A percentile compares a stretch with the other conserved stretches of the same genome.
Conservation (phyloP, 92 coral and sea anemone species). For the Umimayanthus chanpuru region DNA sequence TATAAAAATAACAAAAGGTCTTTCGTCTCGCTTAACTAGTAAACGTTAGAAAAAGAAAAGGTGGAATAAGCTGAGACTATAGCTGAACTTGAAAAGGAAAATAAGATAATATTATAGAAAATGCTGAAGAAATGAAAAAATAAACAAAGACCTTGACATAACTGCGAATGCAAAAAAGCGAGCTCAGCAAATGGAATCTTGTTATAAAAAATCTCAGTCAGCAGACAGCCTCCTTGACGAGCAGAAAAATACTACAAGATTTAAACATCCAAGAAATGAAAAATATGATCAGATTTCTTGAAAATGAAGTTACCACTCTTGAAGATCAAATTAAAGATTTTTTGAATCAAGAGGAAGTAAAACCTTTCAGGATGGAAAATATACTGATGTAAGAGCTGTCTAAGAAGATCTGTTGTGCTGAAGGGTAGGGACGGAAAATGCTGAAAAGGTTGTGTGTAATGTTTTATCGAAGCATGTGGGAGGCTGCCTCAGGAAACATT, state of each 20-base stretch:
- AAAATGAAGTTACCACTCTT: neutral
- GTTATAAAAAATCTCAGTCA: no score
- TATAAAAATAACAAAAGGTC: no score
- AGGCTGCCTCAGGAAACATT: constrained; percentile 50
- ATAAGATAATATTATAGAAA: neutral
- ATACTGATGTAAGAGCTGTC: constrained; percentile 38
- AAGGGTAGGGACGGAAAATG: constrained; percentile 48
- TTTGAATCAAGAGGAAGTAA: constrained; percentile 18
- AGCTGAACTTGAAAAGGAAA: constrained; percentile 20
- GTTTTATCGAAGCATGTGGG: constrained; percentile 12
- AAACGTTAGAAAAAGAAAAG: neutral
- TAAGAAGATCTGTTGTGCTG: constrained; percentile 48
- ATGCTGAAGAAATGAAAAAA: no score
- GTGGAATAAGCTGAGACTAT: constrained; percentile 9
- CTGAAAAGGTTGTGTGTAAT: constrained; percentile 9
- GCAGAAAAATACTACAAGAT: no score
- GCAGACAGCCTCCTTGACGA: no score
- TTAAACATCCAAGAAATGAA: no score
- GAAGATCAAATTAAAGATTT: constrained; percentile 11
- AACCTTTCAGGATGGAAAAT: constrained; percentile 46
- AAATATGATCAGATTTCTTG: no score
- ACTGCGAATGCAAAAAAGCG: no score
- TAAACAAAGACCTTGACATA: no score
- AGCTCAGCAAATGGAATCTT: no score
- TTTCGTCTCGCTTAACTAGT: no score